A percentile compares a stretch with the other conserved stretches of the same genome.
These are phyloP conservation scores for Aethina tumida DNA, from an alignment of 1,140 invertebrate species.

Conservation along the genomic window DNA sequence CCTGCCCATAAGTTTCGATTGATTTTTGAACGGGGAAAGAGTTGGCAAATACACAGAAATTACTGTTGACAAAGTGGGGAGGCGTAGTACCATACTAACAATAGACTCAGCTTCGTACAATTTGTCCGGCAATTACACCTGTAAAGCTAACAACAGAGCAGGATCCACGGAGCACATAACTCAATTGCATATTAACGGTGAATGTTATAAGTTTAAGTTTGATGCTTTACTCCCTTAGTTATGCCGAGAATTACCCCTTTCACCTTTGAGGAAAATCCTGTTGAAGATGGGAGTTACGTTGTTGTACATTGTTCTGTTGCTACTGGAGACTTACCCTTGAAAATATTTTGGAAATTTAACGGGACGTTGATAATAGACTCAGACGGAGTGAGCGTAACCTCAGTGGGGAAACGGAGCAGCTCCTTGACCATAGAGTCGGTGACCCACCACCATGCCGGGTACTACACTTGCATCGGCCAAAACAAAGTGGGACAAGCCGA, in stretches of 20 bases:
- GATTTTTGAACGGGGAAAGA: background rate
- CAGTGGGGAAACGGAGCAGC: constrained; percentile 42
- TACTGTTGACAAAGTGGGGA: constrained; percentile 32
- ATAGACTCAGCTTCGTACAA: constrained; percentile 63
- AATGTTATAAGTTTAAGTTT: constrained; percentile 8
- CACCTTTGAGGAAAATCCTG: constrained; percentile 24
- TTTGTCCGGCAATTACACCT: constrained; percentile 46
- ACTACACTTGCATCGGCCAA: constrained; percentile 49
- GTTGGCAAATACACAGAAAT: background rate
- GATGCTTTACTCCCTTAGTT: constrained; percentile 8
- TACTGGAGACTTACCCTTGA: constrained; percentile 65
- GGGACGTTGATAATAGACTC: constrained; percentile 25
- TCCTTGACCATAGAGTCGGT: constrained; percentile 48
- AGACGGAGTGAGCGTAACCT: constrained; percentile 34
- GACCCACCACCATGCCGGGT: constrained; percentile 44
- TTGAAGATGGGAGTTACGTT: constrained; percentile 56
- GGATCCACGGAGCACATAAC: constrained; percentile 52
- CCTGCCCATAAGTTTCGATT: background rate
- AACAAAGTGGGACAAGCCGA: constrained; percentile 48
- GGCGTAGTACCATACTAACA: constrained; percentile 39
- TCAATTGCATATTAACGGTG: constrained; percentile 50
- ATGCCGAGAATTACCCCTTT: constrained; percentile 14
- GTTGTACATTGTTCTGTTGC: constrained; percentile 60
- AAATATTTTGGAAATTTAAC: constrained; percentile 51
- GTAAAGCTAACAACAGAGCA: constrained; percentile 54